Conservation (phyloP, 1,140 invertebrate species). For the Ectropis grisescens region DNA sequence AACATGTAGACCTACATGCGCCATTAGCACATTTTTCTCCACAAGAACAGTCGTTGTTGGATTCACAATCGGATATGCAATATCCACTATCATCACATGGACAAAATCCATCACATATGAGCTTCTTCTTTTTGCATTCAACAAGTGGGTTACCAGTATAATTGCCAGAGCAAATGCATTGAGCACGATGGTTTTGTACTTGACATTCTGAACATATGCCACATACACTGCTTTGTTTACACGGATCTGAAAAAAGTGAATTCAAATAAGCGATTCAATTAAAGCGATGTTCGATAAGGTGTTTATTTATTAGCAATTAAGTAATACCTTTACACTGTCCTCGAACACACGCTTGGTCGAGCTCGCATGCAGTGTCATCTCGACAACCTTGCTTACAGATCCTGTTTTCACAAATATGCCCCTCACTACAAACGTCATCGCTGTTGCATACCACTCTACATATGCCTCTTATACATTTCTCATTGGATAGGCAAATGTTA, state of each 20-base stretch:
- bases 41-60: constrained; percentile 80
- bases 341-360: constrained; percentile 82
- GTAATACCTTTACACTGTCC: constrained; percentile 81
- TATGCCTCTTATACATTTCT: constrained; percentile 84
- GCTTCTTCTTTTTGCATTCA: constrained; percentile 76
- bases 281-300: too few species aligned
- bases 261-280: too few species aligned
- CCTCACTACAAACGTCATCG: constrained; percentile 82
- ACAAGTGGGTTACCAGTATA: constrained; percentile 86
- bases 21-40: constrained; percentile 77
- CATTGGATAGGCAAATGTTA: constrained; percentile 84
- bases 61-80: constrained; percentile 78
- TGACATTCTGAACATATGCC: constrained; percentile 87
- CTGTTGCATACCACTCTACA: constrained; percentile 89
- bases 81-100: constrained; percentile 85
- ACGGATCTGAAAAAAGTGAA: constrained; percentile 77
- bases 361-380: constrained; percentile 83
- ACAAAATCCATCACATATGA: constrained; percentile 77
- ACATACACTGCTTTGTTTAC: constrained; percentile 76
- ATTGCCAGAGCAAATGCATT: constrained; percentile 86
- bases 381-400: constrained; percentile 88
- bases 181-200: constrained; percentile 85
- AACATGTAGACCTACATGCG: constrained; percentile 76
- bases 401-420: constrained; percentile 89
- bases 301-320: background rate